phyloP scores from a whole-genome alignment of 1,140 invertebrate genomes.

The Tetragonula clypearis region DNA sequence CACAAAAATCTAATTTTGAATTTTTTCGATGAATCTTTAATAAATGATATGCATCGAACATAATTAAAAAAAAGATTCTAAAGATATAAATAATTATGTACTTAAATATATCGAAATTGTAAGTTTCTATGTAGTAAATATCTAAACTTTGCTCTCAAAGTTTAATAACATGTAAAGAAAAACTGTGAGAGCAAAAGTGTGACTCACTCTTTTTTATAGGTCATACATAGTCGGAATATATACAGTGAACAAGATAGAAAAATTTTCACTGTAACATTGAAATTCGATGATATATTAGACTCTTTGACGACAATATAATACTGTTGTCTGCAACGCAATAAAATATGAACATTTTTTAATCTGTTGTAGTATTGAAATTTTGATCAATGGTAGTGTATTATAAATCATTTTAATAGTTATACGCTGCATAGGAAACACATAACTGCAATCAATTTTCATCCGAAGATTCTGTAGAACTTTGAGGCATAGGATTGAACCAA shows the following conservation, averaged over 20 bases:
- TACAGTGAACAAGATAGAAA: constrained; percentile 21
- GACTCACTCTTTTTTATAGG: neutral
- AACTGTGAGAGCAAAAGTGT: constrained; percentile 36
- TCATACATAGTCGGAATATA: neutral
- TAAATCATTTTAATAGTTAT: constrained; percentile 65
- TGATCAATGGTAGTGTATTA: constrained; percentile 28
- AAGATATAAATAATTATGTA: constrained; percentile 9
- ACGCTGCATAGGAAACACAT: constrained; percentile 59
- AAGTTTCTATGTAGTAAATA: neutral
- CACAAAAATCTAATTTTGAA: constrained; percentile 22
- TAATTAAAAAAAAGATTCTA: constrained; percentile 3
- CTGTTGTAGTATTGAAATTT: constrained; percentile 23
- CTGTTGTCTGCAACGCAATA: constrained; percentile 24
- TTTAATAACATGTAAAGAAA: constrained; percentile 31
- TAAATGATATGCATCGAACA: constrained; percentile 35
- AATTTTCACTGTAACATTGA: neutral
- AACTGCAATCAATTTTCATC: constrained; percentile 72
- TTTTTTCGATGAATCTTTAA: constrained; percentile 12
- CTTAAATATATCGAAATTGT: constrained; percentile 19
- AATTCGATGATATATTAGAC: neutral
- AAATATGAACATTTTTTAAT: constrained; percentile 18
- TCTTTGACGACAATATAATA: constrained; percentile 10
- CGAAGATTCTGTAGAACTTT: constrained; percentile 82
- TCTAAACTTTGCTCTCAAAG: constrained; percentile 41
- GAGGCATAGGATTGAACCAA: constrained; percentile 86